A percentile compares a stretch with the other conserved stretches of the same genome.
These are phyloP conservation scores for Ennomos quercinarius DNA, from an alignment of 2,888 invertebrate species.

Conservation along the genomic window DNA sequence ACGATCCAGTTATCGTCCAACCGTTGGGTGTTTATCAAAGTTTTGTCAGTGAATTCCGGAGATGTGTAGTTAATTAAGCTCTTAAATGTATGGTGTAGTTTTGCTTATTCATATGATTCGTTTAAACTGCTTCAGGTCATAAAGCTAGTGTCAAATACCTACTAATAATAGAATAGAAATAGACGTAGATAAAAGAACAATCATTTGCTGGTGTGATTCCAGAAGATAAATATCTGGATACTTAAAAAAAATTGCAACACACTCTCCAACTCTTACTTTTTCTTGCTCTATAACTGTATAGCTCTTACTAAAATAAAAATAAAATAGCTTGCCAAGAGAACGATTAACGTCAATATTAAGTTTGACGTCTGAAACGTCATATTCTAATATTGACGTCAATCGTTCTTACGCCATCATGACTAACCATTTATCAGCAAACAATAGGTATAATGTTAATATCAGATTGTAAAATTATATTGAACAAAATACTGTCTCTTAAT, in stretches of 20 bases:
- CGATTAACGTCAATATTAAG: not conserved
- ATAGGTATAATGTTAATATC: not conserved
- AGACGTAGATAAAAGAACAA: too few relatives aligned
- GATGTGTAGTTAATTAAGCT: conserved; percentile 20
- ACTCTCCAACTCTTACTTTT: too few relatives aligned
- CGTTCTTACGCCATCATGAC: not conserved
- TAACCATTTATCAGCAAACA: not conserved
- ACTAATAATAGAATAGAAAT: too few relatives aligned
- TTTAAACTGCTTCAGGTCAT: not conserved
- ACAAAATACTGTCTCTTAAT: conserved; percentile 14
- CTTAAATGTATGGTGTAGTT: conserved; percentile 23
- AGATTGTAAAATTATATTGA: conserved; percentile 8
- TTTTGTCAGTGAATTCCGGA: conserved; percentile 27
- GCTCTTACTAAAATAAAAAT: too few relatives aligned
- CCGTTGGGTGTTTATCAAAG: conserved; percentile 28
- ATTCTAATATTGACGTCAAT: conserved; percentile 1
- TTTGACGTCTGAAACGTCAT: not conserved
- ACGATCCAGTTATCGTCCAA: conserved; percentile 49
- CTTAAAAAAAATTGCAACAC: too few relatives aligned
- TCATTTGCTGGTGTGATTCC: too few relatives aligned
- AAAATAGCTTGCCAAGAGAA: too few relatives aligned
- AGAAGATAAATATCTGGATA: too few relatives aligned
- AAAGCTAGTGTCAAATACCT: not conserved
- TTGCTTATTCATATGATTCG: not conserved
- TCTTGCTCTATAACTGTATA: too few relatives aligned